Base-by-base conservation (phyloP, 2,888 invertebrate species). In the Drosophila pseudotalamancana region DNA sequence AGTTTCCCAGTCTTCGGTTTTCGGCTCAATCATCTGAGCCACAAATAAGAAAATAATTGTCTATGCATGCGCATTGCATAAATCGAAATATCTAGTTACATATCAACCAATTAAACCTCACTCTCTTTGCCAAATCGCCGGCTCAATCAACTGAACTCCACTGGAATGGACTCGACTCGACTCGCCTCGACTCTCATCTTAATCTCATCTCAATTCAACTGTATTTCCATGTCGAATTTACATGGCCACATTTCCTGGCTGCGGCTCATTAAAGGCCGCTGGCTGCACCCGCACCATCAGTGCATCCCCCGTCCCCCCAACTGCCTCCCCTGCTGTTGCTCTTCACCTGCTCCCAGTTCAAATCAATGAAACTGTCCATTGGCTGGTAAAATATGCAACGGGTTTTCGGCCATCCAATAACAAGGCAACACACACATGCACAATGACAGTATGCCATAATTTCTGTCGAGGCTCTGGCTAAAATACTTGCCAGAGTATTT, bases 201-300 rank as follows among this genome's bases (percentile, higher is more conserved):
- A 45, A 63, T 51, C 63, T 63, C 39, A 14, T 32, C 29, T 53
- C 54, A 64, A 65, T 55, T 42, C 48, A 65, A 64, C 55, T 46
- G 50, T 19, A 42, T 72, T 69, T 69, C 67, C 69, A 68, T 50
- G 45, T 21, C 29, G 14, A 53, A 65, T 65, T 55, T 43, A n/a
- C 19, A 23, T 39, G 42, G 25, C 19, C 23, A 56, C 61, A 62
- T 74, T 81, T 77, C 75, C 78, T 77, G 80, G 46, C 72, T 56
- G 27, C 35, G 37, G 55, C 63, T 74, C 61, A 74, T 74, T 76
- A 74, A 14, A 45, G 51, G 72, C 72, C 77, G 23, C 53, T 71
- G 73, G 72, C 77, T 77, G 78, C 78, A 79, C 78, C 78, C 78
- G 80, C 84, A 54, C 77, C 64, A 57, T n/a, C n/a, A n/a, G n/a